A percentile compares a stretch with the other conserved stretches of the same genome.
Conservation (phyloP, 2,113 vertebrate species). For the Microtus oregoni region DNA sequence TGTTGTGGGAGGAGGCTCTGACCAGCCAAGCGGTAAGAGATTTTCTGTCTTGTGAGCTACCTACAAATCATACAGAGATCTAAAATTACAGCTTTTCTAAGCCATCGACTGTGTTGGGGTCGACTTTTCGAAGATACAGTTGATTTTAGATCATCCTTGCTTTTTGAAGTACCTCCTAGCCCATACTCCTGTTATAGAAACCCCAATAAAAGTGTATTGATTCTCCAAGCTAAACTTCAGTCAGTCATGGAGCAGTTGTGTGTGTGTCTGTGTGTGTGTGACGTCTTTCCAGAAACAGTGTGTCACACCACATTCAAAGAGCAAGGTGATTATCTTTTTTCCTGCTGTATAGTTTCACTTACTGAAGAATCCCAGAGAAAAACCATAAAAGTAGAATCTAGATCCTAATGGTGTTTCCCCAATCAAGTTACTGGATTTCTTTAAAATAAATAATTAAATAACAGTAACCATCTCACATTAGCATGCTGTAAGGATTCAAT, state of each 20-base stretch:
- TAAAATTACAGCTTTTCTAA: not conserved
- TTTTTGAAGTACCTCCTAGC: not conserved
- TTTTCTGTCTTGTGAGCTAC: not conserved
- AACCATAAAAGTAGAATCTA: not conserved
- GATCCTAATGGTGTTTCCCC: not conserved
- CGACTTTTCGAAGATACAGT: not conserved
- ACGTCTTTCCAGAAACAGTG: not conserved
- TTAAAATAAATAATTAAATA: rapidly evolving
- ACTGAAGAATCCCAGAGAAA: not conserved
- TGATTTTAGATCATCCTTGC: not conserved
- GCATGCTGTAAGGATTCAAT: not conserved
- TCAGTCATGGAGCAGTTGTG: not conserved
- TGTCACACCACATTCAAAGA: not conserved
- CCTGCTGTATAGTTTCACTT: not conserved
- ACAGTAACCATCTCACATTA: not conserved
- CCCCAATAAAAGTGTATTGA: not conserved
- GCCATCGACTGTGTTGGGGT: not conserved
- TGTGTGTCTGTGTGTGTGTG: not conserved
- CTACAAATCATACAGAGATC: not conserved
- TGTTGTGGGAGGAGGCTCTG: not conserved
- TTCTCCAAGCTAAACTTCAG: not conserved
- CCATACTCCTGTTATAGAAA: not conserved
- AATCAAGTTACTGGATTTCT: not conserved
- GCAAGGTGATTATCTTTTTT: not conserved
- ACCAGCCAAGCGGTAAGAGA: not conserved